These are phyloP conservation scores for Bucorvus abyssinicus DNA, from an alignment of 2,797 vertebrate genomes.

Conservation along the genomic window DNA sequence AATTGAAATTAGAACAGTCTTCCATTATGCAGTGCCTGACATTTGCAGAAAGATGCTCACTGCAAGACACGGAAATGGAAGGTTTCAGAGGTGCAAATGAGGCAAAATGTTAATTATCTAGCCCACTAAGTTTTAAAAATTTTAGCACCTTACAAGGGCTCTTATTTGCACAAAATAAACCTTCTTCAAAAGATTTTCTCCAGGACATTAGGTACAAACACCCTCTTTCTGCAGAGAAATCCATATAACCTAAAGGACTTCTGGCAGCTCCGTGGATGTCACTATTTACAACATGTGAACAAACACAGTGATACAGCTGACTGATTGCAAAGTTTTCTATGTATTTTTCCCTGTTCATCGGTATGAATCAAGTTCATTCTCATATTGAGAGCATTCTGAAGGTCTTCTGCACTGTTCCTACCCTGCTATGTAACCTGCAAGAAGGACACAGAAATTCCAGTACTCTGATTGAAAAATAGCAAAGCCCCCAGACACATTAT, in stretches of 20 bases:
- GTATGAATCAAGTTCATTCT: not conserved
- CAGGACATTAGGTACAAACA: not conserved
- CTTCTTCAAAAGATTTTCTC: conserved; percentile 8
- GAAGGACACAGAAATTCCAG: not conserved
- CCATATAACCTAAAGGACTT: not conserved
- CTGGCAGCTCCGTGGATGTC: not conserved
- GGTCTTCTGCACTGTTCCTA: not conserved
- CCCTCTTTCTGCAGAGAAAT: not conserved
- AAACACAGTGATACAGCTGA: not conserved
- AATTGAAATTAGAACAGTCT: conserved; percentile 21
- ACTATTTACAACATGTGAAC: not conserved
- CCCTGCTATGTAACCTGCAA: not conserved
- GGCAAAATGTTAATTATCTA: conserved; percentile 51
- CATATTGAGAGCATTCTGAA: not conserved
- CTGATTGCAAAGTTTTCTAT: not conserved
- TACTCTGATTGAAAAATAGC: not conserved
- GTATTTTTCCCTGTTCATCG: not conserved
- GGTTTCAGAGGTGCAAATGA: conserved; percentile 23
- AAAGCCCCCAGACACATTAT: not conserved
- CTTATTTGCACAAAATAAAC: conserved; percentile 34
- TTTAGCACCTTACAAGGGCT: conserved; percentile 19
- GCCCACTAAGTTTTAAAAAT: conserved; percentile 14
- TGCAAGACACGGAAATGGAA: conserved; percentile 14
- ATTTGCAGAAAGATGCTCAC: conserved; percentile 36
- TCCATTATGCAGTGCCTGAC: conserved; percentile 38